Evolutionary conservation across 2,797 vertebrate genomes (phyloP).

Genomic region (Artibeus jamaicensis): DNA sequence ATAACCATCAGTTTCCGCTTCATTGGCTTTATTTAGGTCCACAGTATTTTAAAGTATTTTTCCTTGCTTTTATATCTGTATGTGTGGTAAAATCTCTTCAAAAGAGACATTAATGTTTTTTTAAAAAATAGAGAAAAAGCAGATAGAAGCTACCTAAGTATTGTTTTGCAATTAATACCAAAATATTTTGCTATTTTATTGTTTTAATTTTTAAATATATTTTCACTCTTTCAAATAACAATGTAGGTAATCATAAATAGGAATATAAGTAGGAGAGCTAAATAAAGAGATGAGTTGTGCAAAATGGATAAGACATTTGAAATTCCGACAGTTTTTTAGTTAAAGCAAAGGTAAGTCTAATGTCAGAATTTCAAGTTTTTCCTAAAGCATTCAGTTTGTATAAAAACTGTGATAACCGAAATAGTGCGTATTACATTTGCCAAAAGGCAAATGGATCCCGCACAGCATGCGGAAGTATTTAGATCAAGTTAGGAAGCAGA

Average conservation of each 20-base stretch:
- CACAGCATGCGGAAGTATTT: neutral
- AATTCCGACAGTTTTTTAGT: neutral
- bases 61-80: neutral
- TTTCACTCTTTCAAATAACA: constrained; percentile 13
- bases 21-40: neutral
- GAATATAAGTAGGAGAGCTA: neutral
- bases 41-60: neutral
- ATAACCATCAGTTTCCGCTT: neutral
- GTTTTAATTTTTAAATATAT: constrained; percentile 40
- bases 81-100: constrained; percentile 3
- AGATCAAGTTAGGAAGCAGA: neutral
- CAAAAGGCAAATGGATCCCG: neutral
- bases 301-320: neutral
- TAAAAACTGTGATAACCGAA: neutral
- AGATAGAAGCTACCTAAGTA: neutral
- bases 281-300: neutral
- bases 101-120: neutral
- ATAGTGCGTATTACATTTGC: neutral
- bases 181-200: constrained; percentile 20
- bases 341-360: neutral
- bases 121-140: neutral
- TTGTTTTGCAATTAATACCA: neutral
- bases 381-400: neutral
- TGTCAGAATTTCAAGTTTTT: constrained; percentile 25
- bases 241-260: neutral